These are phyloP conservation scores for Sorex araneus DNA, from an alignment of 2,113 vertebrate genomes.

Conservation along the genomic window DNA sequence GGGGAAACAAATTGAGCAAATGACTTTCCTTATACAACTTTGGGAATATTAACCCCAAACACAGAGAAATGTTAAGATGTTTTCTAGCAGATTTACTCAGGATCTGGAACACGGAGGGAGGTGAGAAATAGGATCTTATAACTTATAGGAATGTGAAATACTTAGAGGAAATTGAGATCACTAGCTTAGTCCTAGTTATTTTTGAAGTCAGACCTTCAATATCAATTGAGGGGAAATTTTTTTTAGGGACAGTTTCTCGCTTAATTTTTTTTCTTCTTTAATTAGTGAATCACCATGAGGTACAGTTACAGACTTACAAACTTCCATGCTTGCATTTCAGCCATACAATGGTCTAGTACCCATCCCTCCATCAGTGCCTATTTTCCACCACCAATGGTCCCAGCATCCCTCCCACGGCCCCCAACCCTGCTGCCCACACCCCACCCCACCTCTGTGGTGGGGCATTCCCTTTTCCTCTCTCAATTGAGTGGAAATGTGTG, in stretches of 20 bases:
- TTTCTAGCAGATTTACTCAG: not conserved
- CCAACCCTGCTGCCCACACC: no score
- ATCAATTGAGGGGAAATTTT: slow-evolving; percentile 7
- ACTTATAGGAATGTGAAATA: slow-evolving; percentile 55
- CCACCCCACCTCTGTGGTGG: no score
- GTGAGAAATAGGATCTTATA: not conserved
- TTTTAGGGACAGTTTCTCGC: no score
- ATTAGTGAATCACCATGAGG: no score
- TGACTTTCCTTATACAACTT: not conserved
- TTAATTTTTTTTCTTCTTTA: no score
- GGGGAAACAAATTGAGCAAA: not conserved
- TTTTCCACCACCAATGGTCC: no score
- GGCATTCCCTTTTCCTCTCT: no score
- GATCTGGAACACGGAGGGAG: not conserved
- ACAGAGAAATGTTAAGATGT: not conserved
- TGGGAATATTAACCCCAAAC: not conserved
- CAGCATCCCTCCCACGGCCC: no score
- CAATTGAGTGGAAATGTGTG: slow-evolving; percentile 19
- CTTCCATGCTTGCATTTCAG: no score
- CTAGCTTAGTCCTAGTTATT: slow-evolving; percentile 60
- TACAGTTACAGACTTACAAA: no score
- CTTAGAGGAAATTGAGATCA: slow-evolving; percentile 55
- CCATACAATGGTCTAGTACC: no score
- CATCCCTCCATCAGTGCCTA: no score
- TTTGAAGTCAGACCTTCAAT: slow-evolving; percentile 48